These are phyloP conservation scores for Allenopithecus nigroviridis DNA, from an alignment of 2,797 vertebrate species.

Conservation along the genomic window DNA sequence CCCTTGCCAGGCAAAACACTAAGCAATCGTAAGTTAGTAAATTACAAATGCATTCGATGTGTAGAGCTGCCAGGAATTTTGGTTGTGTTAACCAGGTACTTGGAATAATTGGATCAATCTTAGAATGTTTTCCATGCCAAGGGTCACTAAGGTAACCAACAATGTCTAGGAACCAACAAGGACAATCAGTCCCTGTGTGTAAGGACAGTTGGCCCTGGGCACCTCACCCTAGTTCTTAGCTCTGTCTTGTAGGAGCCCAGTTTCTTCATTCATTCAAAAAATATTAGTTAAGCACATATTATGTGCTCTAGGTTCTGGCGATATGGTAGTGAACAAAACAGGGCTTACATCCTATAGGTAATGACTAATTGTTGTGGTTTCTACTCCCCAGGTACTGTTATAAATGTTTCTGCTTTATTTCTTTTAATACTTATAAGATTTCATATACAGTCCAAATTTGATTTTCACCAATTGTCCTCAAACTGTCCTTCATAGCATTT, in stretches of 20 bases:
- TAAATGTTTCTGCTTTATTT: not conserved
- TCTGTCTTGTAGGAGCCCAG: not conserved
- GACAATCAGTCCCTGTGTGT: not conserved
- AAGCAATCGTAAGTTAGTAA: not conserved
- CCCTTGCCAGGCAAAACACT: not conserved
- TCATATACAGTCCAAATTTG: not conserved
- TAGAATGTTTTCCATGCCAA: not conserved
- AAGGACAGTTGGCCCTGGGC: not conserved
- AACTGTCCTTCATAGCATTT: not conserved
- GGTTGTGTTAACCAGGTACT: not conserved
- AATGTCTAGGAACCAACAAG: not conserved
- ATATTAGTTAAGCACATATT: not conserved
- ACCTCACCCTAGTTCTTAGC: not conserved
- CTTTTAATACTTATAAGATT: not conserved
- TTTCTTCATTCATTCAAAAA: not conserved
- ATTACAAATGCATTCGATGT: not conserved
- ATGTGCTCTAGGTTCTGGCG: not conserved
- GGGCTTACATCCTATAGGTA: not conserved
- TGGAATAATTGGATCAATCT: not conserved
- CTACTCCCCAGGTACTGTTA: not conserved
- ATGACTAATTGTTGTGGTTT: not conserved
- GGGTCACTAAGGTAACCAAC: not conserved
- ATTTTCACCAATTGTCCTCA: not conserved
- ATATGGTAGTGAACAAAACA: not conserved
- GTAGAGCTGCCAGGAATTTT: not conserved